Evolutionary conservation across 2,888 invertebrate species (phyloP).

Genomic region (Microchrysa polita): DNA sequence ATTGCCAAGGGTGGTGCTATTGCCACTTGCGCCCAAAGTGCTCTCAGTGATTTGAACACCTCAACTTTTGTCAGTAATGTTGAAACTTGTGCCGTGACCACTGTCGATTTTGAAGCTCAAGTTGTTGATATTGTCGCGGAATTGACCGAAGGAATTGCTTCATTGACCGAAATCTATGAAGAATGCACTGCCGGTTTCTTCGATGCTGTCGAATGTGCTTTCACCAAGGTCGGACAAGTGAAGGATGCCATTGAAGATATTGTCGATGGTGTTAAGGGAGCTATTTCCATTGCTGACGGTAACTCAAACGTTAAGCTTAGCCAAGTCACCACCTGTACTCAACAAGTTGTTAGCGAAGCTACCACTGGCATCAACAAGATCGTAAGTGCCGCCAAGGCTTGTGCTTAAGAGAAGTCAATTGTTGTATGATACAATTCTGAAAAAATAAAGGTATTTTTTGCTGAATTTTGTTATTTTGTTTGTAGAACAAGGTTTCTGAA

Average conservation of each 20-base stretch:
- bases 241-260: background rate
- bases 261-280: background rate
- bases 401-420: constrained; percentile 22
- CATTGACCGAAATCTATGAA: constrained; percentile 7
- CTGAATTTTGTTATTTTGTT: no score
- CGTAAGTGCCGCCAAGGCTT: constrained; percentile 3
- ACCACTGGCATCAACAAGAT: constrained; percentile 29
- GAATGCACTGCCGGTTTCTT: constrained; percentile 11
- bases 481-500: no score
- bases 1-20: constrained; percentile 24
- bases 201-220: constrained; percentile 17
- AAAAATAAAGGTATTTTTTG: no score
- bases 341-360: constrained; percentile 19
- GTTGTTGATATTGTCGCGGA: background rate
- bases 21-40: constrained; percentile 23
- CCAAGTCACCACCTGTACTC: constrained; percentile 20
- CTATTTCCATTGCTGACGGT: background rate
- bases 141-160: background rate
- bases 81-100: constrained; percentile 5
- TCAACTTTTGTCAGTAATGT: background rate
- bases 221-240: constrained; percentile 19
- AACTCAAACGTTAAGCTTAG: background rate
- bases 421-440: no score
- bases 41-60: constrained; percentile 14
- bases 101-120: background rate